phyloP scores from a whole-genome alignment of 2,888 invertebrate species.

The Auanema freiburgensis region DNA sequence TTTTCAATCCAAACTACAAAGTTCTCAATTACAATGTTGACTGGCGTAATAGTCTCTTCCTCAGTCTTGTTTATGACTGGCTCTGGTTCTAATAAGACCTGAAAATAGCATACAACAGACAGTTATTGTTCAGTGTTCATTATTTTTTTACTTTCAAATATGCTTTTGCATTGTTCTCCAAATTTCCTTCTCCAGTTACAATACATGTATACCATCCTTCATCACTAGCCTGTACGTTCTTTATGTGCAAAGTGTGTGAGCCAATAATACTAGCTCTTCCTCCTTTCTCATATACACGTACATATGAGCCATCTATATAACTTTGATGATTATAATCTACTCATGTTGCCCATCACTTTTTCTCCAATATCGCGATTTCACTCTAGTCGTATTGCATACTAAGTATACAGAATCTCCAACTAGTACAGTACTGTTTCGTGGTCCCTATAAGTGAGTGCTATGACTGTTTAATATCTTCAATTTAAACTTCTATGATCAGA shows the following conservation, averaged over 20 bases:
- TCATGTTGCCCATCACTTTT: slow-evolving; percentile 24
- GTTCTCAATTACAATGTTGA: no score
- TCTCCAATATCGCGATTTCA: slow-evolving; percentile 36
- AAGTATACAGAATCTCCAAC: slow-evolving; percentile 36
- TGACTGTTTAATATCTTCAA: background rate
- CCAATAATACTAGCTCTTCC: slow-evolving; percentile 23
- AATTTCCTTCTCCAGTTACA: slow-evolving; percentile 27
- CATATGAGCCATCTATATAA: no score
- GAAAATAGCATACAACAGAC: no score
- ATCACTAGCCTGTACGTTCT: slow-evolving; percentile 30
- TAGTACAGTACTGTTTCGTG: background rate
- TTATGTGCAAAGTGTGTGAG: slow-evolving; percentile 38
- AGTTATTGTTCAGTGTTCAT: no score
- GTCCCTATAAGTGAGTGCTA: background rate
- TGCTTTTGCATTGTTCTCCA: slow-evolving; percentile 26
- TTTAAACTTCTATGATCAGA: slow-evolving; percentile 25
- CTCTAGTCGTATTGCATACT: slow-evolving; percentile 35
- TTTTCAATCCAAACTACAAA: no score
- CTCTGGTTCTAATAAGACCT: no score
- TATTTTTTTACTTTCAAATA: slow-evolving; percentile 30
- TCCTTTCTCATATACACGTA: no score
- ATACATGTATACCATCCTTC: slow-evolving; percentile 55
- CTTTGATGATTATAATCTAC: background rate
- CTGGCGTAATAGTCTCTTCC: no score
- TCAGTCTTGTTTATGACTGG: no score